phyloP scores from a whole-genome alignment of 1,140 invertebrate species.

The Pteromalus puparum region DNA sequence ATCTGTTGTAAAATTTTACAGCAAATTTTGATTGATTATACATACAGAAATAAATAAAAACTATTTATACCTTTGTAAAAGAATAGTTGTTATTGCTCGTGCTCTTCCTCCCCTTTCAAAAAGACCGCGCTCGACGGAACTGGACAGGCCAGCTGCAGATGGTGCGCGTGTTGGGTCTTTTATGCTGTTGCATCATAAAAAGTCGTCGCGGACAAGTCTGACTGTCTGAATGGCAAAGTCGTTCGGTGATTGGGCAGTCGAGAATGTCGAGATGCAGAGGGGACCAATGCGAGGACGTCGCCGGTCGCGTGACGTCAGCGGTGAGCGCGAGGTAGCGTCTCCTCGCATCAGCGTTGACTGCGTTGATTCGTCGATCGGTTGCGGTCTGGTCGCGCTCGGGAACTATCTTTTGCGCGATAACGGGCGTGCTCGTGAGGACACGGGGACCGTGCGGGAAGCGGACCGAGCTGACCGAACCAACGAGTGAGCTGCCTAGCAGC shows the following conservation, averaged over 20 bases:
- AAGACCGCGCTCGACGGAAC: not conserved
- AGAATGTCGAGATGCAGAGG: too few species aligned
- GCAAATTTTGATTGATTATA: too few species aligned
- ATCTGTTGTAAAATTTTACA: too few species aligned
- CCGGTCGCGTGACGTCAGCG: not conserved
- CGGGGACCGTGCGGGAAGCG: not conserved
- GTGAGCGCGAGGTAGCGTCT: not conserved
- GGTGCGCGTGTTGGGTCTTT: too few species aligned
- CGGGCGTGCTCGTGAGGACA: not conserved
- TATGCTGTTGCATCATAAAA: not conserved
- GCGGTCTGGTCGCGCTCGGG: not conserved
- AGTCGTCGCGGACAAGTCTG: not conserved
- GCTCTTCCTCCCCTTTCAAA: not conserved
- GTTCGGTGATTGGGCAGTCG: not conserved
- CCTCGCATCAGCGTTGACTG: not conserved
- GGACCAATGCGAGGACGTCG: not conserved
- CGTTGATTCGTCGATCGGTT: not conserved
- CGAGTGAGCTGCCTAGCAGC: not conserved
- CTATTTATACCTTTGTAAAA: slow-evolving; percentile 14
- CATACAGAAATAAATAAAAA: not conserved
- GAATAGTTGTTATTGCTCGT: not conserved
- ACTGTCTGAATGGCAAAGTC: not conserved
- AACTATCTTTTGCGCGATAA: not conserved
- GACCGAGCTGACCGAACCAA: not conserved
- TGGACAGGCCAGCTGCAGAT: not conserved